Evolutionary conservation across 2,797 vertebrate species (phyloP), one percentile per base, ranked within the genome.

Genomic region (Enoplosus armatus): DNA sequence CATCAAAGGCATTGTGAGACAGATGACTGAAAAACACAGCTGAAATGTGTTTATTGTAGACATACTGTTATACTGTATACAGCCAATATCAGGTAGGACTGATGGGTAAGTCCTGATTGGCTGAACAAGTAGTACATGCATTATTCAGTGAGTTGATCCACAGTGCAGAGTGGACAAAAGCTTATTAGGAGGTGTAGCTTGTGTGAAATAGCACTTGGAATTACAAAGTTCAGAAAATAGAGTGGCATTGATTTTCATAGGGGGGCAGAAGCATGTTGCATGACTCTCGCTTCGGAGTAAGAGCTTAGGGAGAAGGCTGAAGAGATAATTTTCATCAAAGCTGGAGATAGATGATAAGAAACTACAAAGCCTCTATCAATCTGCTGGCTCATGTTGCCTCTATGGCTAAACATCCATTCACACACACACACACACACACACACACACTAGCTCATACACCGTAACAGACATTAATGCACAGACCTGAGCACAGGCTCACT

Each of bases 161-260:
- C 45, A 56, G 55, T 43, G 37, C 59, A 51, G 31, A 77, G 50
- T 53, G 24, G 8, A 50, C 16, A 58, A 39, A 26, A 75, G 54
- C 45, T 24, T 62, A 72, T 75, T 64, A 77, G 5, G 66, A 10
- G 55, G 51, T 79, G 59, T 56, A 59, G 58, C 51, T 60, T 72
- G 53, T 73, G 86, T 77, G 67, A 83, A 88, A 85, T 63, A 68
- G 69, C 60, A 76, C 51, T 59, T 54, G 58, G 51, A 85, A 75
- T 81, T 71, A 74, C 31, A 72, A 72, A 68, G 67, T 69, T 56
- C 48, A 80, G 69, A 72, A 83, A 87, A 82, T 74, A n/a, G 53
- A 82, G 35, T 20, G 22, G 59, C 62, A 88, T 83, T 83, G 80
- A 82, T 86, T 86, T 90, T 82, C 60, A 72, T 56, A 68, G 35